phyloP scores from a whole-genome alignment of 2,888 invertebrate species.

The Mechanitis mazaeus region DNA sequence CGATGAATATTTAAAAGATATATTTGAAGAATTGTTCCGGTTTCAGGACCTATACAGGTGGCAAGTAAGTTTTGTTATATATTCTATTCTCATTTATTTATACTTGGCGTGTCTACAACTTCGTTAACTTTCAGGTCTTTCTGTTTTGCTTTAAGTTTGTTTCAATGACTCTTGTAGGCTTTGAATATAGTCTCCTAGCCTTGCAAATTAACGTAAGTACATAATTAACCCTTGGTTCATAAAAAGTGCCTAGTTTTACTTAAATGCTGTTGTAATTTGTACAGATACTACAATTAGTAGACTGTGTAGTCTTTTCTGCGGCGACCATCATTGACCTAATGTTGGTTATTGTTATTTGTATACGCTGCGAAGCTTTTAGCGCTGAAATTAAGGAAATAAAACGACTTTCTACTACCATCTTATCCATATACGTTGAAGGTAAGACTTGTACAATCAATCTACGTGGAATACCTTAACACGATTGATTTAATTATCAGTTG shows the following conservation, averaged over 20 bases:
- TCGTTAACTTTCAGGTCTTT: conserved; percentile 21
- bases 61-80: conserved; percentile 28
- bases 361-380: conserved; percentile 44
- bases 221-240: conserved; percentile 1
- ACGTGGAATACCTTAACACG: not conserved
- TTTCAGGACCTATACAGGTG: conserved; percentile 35
- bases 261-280: conserved; percentile 17
- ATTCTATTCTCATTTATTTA: not conserved
- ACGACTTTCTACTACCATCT: conserved; percentile 42
- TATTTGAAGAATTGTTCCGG: conserved; percentile 32
- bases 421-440: conserved; percentile 49
- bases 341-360: conserved; percentile 38
- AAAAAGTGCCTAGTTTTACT: not conserved
- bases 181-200: conserved; percentile 41
- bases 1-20: conserved; percentile 35
- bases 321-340: conserved; percentile 34
- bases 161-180: conserved; percentile 36
- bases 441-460: conserved; percentile 19
- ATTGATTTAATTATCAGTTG: not conserved
- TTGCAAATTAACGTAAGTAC: conserved; percentile 44
- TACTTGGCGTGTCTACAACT: not conserved
- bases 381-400: conserved; percentile 50
- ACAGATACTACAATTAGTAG: conserved; percentile 32
- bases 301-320: conserved; percentile 31
- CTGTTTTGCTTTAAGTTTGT: conserved; percentile 38